Evolutionary conservation across 2,797 vertebrate species (phyloP), one percentile per base, ranked within the genome.

Genomic region (Coregonus sp.): DNA sequence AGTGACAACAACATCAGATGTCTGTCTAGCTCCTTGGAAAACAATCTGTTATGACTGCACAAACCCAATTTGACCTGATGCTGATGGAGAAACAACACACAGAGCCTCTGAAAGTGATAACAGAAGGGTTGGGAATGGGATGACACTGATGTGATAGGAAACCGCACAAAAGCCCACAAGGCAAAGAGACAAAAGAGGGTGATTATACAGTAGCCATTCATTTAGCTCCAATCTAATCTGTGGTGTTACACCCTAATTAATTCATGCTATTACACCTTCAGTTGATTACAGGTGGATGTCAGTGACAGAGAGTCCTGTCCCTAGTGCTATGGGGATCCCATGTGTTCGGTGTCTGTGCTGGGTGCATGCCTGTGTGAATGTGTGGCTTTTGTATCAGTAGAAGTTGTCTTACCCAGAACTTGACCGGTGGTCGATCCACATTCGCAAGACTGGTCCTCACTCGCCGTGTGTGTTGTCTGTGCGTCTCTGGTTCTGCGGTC

Each of bases 381-480:
- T 61, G 47, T 69, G 72, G 18, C 74, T 52, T 54, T 69, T 51
- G 40, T 75, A 72, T 67, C 65, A 35, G 74, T 47, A 47, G 80
- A 80, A 91, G 87, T 85, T 87, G 74, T 76, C 94, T 95, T 85
- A 94, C 94, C 93, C 90, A 87, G 90, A 90, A 90, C 86, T 91
- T 86, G 83, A 87, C 75, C 81, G 72, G 75, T 67, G 75, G 75
- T 87, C 67, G 82, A 33, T 89, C 86, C 85, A 89, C 91, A 92
- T 93, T 87, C 84, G 86, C 78, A 78, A 81, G 75, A 81, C 78
- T 72, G 84, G 73, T 33, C 63, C 20, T 66, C 63, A 5, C 25
- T 29, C 63, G 12, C 29, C 12, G 25, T 66, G 20, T 66, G 6
- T 63, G 40, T 47, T 47, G 40, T 9, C 40, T 47, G 9, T 47